Evolutionary conservation across 2,888 invertebrate species (phyloP), one percentile per base, ranked within the genome.

Genomic region (Dexiosoma caninum): DNA sequence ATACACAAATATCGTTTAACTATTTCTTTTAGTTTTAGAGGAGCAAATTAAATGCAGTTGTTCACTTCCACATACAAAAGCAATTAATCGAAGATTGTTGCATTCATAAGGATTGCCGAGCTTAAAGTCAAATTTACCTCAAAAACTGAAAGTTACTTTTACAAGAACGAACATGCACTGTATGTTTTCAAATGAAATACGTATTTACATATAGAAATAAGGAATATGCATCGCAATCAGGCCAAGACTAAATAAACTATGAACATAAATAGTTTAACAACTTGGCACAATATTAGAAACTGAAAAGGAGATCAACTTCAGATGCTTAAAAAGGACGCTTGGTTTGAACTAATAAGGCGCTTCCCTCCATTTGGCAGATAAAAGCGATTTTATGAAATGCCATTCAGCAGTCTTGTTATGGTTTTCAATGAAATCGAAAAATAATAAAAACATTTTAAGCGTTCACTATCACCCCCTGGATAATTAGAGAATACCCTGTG

Each of bases 41-140:
- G 44, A 70, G 55, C 55, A 66, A 75, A 55, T 55, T 53, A 46
- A 32, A 69, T 30, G 23, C 44, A 69, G 16, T 27, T 55, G 53
- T 30, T 35, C 30, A 12, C 3, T 37, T n/a, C 30, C 23, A 66
- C 30, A 37, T 3, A 27, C 16, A 62, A n/a, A n/a, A 40, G 10
- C 14, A 27, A 40, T 9, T 10, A 44, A 14, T 12, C n/a, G 44
- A 27, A 35, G 49, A 19, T 59, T 44, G 23, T 37, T 37, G 32
- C 16, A 37, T 42, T 5, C n/a, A 46, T 9, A 30, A 40, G 16
- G 2, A 40, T 23, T 27, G 44, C 8, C 2, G 4, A 49, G 35
- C 16, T 23, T 3, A 44, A 70, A 59, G 16, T 46, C 37, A 37
- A 51, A 57, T 46, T 57, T 49, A n/a, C 35, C 46, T 19, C 8